Evolutionary conservation across 2,113 vertebrate species (phyloP), one percentile per base, ranked within the genome.

Genomic region (Megaleporinus macrocephalus): DNA sequence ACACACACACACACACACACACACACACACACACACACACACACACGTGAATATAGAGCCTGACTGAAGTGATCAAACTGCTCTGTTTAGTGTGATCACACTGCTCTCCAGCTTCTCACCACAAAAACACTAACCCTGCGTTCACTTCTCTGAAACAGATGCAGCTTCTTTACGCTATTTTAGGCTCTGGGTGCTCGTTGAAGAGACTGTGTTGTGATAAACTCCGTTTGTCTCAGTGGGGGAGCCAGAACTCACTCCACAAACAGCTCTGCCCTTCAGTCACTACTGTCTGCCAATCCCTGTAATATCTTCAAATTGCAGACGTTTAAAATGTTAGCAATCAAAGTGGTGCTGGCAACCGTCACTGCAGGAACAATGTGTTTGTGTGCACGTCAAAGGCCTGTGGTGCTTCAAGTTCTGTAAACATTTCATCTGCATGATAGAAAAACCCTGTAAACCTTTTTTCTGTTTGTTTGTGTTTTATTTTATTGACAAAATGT

Each of bases 11-110:
- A 44, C 29, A 57, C 36, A 49, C 29, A 61, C 68, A 73, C 61
- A 73, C 22, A 68, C 36, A 61, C 22, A 70, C 75, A 79, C 61
- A 79, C 29, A 68, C 36, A 61, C 29, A 70, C 44, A 47, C 44
- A 16, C 11, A 2, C 14, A 44, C 7, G 36, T 36, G 11, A 62
- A 5, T 33, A 14, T 14, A 6, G 49, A 27, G 49, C 41, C 65
- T 51, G 26, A 66, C 47, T 51, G 75, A 15, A 55, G 20, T 24
- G 44, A 24, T 57, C 22, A 24, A 5, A 57, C 13, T 24, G 4
- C 26, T 47, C 15, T 47, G 36, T 41, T 20, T 29, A 7, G 1
- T 14, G 1, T 55, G 18, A 2, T 20, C 53, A 6, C 53, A 22
- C 53, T 55, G 53, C 6, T 55, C 53, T 55, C 53, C 53, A 55